phyloP scores from a whole-genome alignment of 1,140 invertebrate genomes.

The Drosophila teissieri region DNA sequence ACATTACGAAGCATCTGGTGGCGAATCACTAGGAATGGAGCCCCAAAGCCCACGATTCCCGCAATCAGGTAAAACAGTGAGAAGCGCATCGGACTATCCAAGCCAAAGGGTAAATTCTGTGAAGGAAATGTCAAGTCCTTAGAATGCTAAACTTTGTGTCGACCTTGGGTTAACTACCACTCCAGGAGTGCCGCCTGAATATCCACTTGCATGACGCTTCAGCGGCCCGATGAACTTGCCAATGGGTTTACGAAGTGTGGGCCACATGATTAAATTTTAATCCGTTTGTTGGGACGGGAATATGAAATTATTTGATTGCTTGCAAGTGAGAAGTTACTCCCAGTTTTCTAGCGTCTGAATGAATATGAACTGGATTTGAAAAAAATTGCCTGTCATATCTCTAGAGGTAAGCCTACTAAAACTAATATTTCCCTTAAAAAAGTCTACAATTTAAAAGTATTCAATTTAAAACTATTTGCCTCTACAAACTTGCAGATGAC shows the following conservation, averaged over 20 bases:
- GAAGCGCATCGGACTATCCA: conserved; percentile 59
- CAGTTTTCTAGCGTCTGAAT: background rate
- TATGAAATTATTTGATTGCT: background rate
- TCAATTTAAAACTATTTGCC: too few relatives aligned
- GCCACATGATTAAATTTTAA: conserved; percentile 49
- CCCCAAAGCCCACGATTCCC: conserved; percentile 55
- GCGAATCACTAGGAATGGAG: conserved; percentile 58
- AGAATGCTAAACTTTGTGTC: background rate
- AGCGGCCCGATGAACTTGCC: conserved; percentile 21
- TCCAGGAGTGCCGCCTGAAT: conserved; percentile 53
- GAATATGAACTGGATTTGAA: background rate
- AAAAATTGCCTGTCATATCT: too few relatives aligned
- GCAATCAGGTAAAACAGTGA: conserved; percentile 43
- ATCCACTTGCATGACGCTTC: conserved; percentile 34
- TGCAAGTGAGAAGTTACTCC: background rate
- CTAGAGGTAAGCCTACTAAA: too few relatives aligned
- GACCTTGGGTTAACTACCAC: conserved; percentile 24
- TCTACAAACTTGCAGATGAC: too few relatives aligned
- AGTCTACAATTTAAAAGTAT: too few relatives aligned
- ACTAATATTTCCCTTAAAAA: too few relatives aligned
- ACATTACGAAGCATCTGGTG: conserved; percentile 62
- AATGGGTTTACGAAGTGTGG: conserved; percentile 22
- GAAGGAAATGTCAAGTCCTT: background rate
- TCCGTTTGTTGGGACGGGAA: conserved; percentile 3
- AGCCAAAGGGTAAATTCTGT: conserved; percentile 63